Base-by-base conservation (phyloP, 1,140 invertebrate genomes). In the Drosophila kikkawai region DNA sequence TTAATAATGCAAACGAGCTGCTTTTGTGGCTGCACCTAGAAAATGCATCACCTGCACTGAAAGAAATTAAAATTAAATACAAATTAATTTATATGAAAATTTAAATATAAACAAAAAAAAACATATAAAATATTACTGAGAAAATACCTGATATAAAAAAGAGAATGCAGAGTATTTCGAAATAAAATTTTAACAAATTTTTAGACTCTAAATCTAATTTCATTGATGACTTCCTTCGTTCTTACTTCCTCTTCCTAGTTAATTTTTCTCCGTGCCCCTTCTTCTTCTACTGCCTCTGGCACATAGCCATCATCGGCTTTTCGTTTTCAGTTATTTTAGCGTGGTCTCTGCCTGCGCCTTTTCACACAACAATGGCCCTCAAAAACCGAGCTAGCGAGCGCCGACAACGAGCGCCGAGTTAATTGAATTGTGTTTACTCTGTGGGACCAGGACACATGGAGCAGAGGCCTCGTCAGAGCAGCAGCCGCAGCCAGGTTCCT, bases 361-460 rank as follows among this genome's bases (percentile, higher is more conserved):
- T 56, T 67, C 39, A 50, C 59, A 76, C 83, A 87, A 87, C 84
- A 87, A 87, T 87, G 83, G 55, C 51, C 77, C 41, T 42, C 39
- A 45, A 60, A 75, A 85, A 53, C 55, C 67, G 63, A 60, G 19
- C 63, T 19, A 44, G 53, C 32, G 41, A 39, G 22, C 63, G 57
- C 61, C 66, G 68, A 80, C 83, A 77, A 88, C 84, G 79, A 88
- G 79, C 80, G 66, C 37, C 74, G 51, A 81, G 85, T 90, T 88
- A 88, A 88, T 88, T 88, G 84, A 90, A 88, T 88, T 88, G 81
- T 90, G 84, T 88, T 88, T 90, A 90, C 85, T 90, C 81, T 84
- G 63, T 69, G 70, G 78, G 74, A 74, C 53, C 55, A 65, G 63
- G 47, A 60, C 71, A 57, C 42, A 51, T 22, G 57, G 50, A 22